A percentile compares a stretch with the other conserved stretches of the same genome.
Evolutionary conservation across 2,113 vertebrate species (phyloP).

Genomic region (Phrynocephalus versicolor): DNA sequence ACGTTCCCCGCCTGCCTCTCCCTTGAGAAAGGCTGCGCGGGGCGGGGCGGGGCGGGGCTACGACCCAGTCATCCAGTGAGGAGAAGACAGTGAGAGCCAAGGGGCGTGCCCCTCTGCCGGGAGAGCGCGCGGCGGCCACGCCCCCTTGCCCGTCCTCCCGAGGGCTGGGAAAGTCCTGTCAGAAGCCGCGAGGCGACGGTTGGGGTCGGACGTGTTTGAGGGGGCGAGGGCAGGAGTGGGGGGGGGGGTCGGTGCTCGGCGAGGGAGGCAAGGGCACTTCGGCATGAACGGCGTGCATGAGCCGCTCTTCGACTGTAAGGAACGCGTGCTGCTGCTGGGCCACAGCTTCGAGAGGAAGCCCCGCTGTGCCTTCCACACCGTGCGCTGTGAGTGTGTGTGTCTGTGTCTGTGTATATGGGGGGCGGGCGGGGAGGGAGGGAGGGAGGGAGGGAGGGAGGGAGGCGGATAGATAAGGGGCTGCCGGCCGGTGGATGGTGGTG

Average conservation of each 20-base stretch:
- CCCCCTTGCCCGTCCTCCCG: not conserved
- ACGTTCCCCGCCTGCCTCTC: not conserved
- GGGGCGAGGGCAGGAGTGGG: slow-evolving; percentile 56
- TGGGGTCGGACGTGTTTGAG: too few species aligned
- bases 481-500: too few species aligned
- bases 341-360: slow-evolving; percentile 93
- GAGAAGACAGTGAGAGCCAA: not conserved
- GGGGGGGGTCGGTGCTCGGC: slow-evolving; percentile 12
- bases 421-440: not conserved
- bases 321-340: slow-evolving; percentile 88
- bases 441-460: not conserved
- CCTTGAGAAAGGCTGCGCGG: too few species aligned
- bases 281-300: slow-evolving; percentile 85
- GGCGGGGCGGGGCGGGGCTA: not conserved
- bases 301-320: slow-evolving; percentile 85
- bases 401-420: too few species aligned
- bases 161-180: slow-evolving; percentile 23
- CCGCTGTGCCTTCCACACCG: slow-evolving; percentile 91
- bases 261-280: not conserved
- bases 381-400: slow-evolving; percentile 87
- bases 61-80: not conserved
- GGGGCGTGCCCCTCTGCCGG: not conserved
- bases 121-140: not conserved
- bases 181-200: not conserved
- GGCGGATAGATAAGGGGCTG: too few species aligned